Evolutionary conservation across 23 tunicate species (phyloP).

Genomic region (Trididemnum nubilum): DNA sequence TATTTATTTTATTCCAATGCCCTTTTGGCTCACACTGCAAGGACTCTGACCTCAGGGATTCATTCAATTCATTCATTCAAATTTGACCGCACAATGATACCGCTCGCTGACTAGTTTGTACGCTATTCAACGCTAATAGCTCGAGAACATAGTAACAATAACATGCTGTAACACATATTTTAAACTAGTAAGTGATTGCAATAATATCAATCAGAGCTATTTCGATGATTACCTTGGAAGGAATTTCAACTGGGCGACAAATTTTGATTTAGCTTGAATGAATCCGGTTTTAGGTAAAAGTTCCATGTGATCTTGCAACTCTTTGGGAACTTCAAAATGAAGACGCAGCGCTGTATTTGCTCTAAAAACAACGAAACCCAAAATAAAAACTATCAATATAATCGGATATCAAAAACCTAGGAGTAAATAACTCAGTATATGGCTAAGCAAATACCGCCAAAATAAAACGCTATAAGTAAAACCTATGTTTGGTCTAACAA

Average conservation of each 20-base stretch:
- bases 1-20: neutral
- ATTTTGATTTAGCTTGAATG: slow-evolving; percentile 84
- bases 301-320: slow-evolving; percentile 79
- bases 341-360: slow-evolving; percentile 82
- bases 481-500: neutral
- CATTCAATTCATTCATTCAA: no score
- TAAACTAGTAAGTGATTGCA: no score
- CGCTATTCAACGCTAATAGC: no score
- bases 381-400: no score
- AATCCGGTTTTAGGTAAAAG: slow-evolving; percentile 91
- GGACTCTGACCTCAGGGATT: neutral
- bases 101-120: no score
- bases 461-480: no score
- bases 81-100: no score
- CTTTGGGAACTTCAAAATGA: slow-evolving; percentile 87
- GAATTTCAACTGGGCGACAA: slow-evolving; percentile 93
- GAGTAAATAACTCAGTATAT: neutral
- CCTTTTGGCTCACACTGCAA: no score
- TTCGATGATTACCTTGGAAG: slow-evolving; percentile 58
- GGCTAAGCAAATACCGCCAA: neutral
- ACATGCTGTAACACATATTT: no score
- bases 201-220: no score
- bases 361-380: slow-evolving; percentile 32
- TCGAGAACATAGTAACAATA: no score
- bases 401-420: neutral